A percentile compares a stretch with the other conserved stretches of the same genome.
Evolutionary conservation across 2,888 invertebrate species (phyloP).

Genomic region (Glyphotaelius pellucidus): DNA sequence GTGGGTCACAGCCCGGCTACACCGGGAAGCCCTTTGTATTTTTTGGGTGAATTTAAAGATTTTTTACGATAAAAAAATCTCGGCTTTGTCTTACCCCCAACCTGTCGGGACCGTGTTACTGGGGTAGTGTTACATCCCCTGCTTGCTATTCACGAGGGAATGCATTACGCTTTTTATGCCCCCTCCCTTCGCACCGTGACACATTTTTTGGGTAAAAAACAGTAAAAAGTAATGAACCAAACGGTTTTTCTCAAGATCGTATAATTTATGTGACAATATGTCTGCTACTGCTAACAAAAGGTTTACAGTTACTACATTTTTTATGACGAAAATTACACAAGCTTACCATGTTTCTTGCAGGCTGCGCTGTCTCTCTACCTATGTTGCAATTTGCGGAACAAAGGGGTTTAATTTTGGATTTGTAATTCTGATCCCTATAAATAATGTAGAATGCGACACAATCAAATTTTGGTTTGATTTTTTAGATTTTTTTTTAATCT

Average conservation of each 20-base stretch:
- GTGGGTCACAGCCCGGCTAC: conserved; percentile 62
- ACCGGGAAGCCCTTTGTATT: conserved; percentile 58
- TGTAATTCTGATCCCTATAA: conserved; percentile 50
- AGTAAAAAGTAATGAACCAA: conserved; percentile 59
- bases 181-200: conserved; percentile 61
- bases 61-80: conserved; percentile 63
- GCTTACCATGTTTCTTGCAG: conserved; percentile 34
- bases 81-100: conserved; percentile 66
- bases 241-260: conserved; percentile 65
- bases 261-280: conserved; percentile 59
- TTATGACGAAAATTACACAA: conserved; percentile 1
- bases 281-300: conserved; percentile 38
- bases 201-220: conserved; percentile 64
- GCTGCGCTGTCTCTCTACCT: conserved; percentile 49
- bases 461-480: conserved; percentile 24
- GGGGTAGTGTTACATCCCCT: conserved; percentile 67
- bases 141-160: conserved; percentile 63
- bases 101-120: conserved; percentile 65
- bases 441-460: conserved; percentile 26
- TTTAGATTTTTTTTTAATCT: conserved; percentile 13
- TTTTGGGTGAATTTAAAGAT: conserved; percentile 65
- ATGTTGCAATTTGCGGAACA: conserved; percentile 66
- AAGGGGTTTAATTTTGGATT: conserved; percentile 66
- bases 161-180: conserved; percentile 61
- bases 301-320: conserved; percentile 24